Evolutionary conservation across 2,113 vertebrate genomes (phyloP), one percentile per base, ranked within the genome.

Genomic region (Noturus placidus): DNA sequence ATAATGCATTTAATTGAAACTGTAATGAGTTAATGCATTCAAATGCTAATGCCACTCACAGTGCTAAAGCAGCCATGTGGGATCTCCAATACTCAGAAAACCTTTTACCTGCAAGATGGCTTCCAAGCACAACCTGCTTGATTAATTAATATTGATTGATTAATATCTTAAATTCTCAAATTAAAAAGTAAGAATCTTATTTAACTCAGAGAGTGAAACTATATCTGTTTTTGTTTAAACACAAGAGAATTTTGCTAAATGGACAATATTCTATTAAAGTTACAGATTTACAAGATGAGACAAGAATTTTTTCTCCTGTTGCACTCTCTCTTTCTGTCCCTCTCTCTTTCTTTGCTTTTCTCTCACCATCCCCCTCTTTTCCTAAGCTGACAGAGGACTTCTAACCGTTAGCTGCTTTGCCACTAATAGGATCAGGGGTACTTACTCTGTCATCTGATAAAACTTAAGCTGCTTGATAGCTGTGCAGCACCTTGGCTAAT

Each of bases 401-500:
- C 96, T 95, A 95, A 95, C 94, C 92, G 91, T 96, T 96, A 96
- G 95, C 96, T 94, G 96, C 95, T 96, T 96, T 95, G 92, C 93
- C 93, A 88, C 94, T 97, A 97, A 97, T 97, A 97, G 95, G 96
- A 97, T 97, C 95, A 96, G 93, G 57, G 87, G 92, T 94, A 94
- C 95, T 96, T 97, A 97, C 93, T 93, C 95, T 97, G 96, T 97
- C 96, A 96, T 97, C 96, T 95, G 96, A 95, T 96, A 95, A 95
- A 97, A 94, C 95, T 61, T 96, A 97, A 96, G 94, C 94, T 94
- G 93, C 94, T 95, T 96, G 95, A 96, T 95, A 95, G 94, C 93
- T 94, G 93, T 92, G 93, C 94, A 94, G 95, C 92, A 93, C 94
- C 95, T 97, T 96, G 96, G 96, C 95, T 95, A 96, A 95, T 96